Conservation (phyloP, 2,797 vertebrate genomes). For the Podarcis lilfordi region DNA sequence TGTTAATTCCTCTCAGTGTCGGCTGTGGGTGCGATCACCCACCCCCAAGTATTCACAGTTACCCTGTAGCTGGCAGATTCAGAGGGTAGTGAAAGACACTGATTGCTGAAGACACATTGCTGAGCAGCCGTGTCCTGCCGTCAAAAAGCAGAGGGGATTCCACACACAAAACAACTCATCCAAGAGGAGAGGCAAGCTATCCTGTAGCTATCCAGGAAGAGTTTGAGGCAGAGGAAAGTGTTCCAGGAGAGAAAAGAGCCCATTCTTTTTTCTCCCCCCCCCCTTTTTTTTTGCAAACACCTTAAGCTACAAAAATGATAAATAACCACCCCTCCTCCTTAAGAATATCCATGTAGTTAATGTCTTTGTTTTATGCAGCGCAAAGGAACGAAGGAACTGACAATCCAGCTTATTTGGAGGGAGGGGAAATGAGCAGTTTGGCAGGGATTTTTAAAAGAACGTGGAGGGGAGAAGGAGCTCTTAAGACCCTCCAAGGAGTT, state of each 20-base stretch:
- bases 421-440: background rate
- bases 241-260: background rate
- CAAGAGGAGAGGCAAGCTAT: background rate
- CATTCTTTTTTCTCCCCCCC: background rate
- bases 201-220: background rate
- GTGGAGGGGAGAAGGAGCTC: background rate
- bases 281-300: background rate
- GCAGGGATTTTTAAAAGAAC: background rate
- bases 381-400: too few relatives aligned
- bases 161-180: background rate
- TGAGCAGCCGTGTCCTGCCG: background rate
- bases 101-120: slow-evolving; percentile 24
- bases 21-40: background rate
- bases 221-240: background rate
- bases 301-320: background rate
- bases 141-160: too few relatives aligned
- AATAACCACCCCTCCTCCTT: background rate
- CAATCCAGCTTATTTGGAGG: background rate
- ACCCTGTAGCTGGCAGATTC: background rate
- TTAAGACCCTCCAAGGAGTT: too few relatives aligned
- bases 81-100: slow-evolving; percentile 6
- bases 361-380: background rate
- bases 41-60: background rate
- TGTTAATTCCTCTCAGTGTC: slow-evolving; percentile 14
- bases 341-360: background rate